Evolutionary conservation across 2,797 vertebrate species (phyloP).

Genomic region (Clamator glandarius): DNA sequence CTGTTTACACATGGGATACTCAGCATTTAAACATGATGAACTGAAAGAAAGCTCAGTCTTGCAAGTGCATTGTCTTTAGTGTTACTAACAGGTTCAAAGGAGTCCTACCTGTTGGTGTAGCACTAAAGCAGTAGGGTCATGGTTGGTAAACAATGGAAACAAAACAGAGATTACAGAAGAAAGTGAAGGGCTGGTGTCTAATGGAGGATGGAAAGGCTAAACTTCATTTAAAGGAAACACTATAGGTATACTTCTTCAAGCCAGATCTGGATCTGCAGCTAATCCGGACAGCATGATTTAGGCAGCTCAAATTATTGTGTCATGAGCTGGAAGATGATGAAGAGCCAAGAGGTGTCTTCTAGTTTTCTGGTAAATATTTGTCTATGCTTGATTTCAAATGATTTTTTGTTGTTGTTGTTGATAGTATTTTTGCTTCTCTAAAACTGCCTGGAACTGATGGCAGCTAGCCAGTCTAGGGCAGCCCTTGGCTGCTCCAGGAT

Average conservation of each 20-base stretch:
- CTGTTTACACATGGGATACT: neutral
- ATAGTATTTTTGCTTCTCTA: neutral
- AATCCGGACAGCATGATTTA: neutral
- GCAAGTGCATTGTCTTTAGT: neutral
- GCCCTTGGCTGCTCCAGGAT: neutral
- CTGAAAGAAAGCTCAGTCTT: neutral
- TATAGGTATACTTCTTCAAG: neutral
- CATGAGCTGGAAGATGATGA: neutral
- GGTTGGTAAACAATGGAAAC: neutral
- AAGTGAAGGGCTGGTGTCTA: neutral
- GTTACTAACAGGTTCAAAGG: neutral
- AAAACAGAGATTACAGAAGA: neutral
- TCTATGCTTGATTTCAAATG: neutral
- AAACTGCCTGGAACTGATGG: neutral
- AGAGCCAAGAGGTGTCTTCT: neutral
- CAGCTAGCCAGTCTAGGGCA: neutral
- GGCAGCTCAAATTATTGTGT: neutral
- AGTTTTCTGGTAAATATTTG: slow-evolving; percentile 16
- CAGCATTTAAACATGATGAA: neutral
- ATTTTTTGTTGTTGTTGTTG: neutral
- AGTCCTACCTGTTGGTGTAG: neutral
- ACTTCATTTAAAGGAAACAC: neutral
- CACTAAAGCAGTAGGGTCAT: neutral
- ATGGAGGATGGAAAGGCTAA: neutral
- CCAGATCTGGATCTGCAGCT: neutral